Base-by-base conservation (phyloP, 2,888 invertebrate genomes). In the Teleogryllus oceanicus region DNA sequence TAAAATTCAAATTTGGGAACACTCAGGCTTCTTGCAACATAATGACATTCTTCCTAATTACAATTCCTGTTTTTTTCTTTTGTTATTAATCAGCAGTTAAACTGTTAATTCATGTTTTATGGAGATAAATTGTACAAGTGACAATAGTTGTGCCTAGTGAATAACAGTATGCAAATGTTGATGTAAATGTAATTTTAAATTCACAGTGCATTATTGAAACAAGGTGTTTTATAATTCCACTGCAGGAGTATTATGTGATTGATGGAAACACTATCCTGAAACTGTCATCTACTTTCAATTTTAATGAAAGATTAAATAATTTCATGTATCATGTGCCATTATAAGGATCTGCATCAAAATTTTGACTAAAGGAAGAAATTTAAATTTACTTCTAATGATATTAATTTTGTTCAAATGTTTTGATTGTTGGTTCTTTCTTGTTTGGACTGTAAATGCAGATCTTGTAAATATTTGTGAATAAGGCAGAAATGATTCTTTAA, bases 251-350 rank as follows among this genome's bases (percentile, higher is more conserved):
- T 13, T 62, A 16, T 62, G n/a, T 62, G 62, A 62, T 18, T 5
- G n/a, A 62, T 13, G n/a, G 62, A 62, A 62, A n/a, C 62, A 62
- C 62, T 18, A n/a, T 62, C 62, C 62, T 62, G 62, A 62, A 13
- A 13, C 62, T 62, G n/a, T 13, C n/a, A n/a, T 62, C 62, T 62
- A 62, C 62, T 62, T 62, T 62, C 62, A 62, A 62, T 62, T 62
- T 62, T 62, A 62, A 62, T 62, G 62, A 62, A 62, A 62, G 62
- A 62, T 62, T 18, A 62, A 62, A 62, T 62, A 12, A 62, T 62
- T 62, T 62, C 62, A 62, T 62, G 62, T 62, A 62, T 62, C 62
- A 62, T 62, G 62, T 62, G 62, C 62, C 62, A 62, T 62, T 62
- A 62, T 62, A 18, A 62, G 62, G 62, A 62, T 62, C 62, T 62